Evolutionary conservation across 1,140 invertebrate genomes (phyloP), one percentile per base, ranked within the genome.

Genomic region (Papilio polyxenes): DNA sequence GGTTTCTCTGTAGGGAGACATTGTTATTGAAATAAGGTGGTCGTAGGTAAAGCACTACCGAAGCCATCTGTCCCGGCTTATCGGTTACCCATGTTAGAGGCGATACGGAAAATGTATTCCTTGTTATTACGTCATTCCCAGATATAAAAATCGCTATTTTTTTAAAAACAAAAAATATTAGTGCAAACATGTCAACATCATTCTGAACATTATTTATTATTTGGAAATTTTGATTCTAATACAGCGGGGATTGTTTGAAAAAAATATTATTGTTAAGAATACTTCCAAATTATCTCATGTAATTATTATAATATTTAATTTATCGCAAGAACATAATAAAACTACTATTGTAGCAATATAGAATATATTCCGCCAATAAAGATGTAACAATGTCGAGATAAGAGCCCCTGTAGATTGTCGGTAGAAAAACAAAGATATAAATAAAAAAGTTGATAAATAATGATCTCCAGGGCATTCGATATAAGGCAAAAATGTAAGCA

Each of bases 11-110:
- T 85, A 86, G 85, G 82, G 82, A 86, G 85, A 85, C 87, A 87
- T 90, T 92, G 89, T 89, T 91, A 92, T 92, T 92, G 91, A 92
- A 91, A 91, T 91, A 89, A 91, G 89, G 88, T 59, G 56, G 56
- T 56, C 53, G 53, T 87, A 83, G 82, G 85, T 82, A 82, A 84
- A 83, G 85, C 81, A 81, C 81, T 83, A 84, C 78, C 79, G 78
- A 75, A 72, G 83, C 80, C 81, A 84, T 75, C 82, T 81, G 81
- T 72, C 82, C 77, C 81, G 23, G 69, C 84, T 87, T 86, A 86
- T 84, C 83, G 82, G 83, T 82, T 59, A 80, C 82, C 78, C 79
- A 83, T 83, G 82, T 84, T 82, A 82, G 81, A 83, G 82, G 80
- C 81, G 82, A 85, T 85, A 81, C 77, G 83, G 75, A 84, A 83